Evolutionary conservation across 2,113 vertebrate species (phyloP), one percentile per base, ranked within the genome.

Genomic region (Mirounga angustirostris): DNA sequence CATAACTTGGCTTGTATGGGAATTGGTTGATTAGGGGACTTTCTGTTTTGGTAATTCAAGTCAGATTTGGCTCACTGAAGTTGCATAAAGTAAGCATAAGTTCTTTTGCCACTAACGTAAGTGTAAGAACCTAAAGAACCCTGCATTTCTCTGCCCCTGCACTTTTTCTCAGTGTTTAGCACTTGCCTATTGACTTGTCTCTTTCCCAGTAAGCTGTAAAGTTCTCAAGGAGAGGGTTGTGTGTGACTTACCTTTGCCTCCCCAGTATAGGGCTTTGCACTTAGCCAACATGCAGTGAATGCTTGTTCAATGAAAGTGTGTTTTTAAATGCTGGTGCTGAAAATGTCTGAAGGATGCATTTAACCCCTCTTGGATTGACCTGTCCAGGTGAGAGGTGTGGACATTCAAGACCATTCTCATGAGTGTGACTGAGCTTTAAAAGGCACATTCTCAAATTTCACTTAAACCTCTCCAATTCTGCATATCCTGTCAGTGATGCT

Each of bases 241-340:
- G 4, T 56, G 28, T 33, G 33, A 46, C 28, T 33, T 16, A 7
- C 58, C 28, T 19, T 36, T 36, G n/a, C 10, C 36, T 61, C 18
- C 36, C 26, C 8, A 56, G 40, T 0, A 14, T 6, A 46, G n/a
- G 2, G 21, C 11, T 28, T 19, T 28, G 28, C 50, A 4, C 11
- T 13, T n/a, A 11, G 26, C 24, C 14, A 30, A 43, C 43, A 19
- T 3, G 6, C 0, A 1, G 54, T 2, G 19, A 46, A 1, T n/a
- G 4, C 14, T 88, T 24, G 22, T 18, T 58, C 63, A 50, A 1
- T 15, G 52, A 10, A 78, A 56, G 16, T 80, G 50, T 7, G 78
- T 61, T 54, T 73, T 73, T 36, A 28, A 90, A 54, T 54, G 46
- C 56, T 24, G 21, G 10, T 18, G 14, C 82, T 69, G 61, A 30